A percentile compares a stretch with the other conserved stretches of the same genome.
Evolutionary conservation across 2,113 vertebrate genomes (phyloP).

Genomic region (Hymenochirus boettgeri): DNA sequence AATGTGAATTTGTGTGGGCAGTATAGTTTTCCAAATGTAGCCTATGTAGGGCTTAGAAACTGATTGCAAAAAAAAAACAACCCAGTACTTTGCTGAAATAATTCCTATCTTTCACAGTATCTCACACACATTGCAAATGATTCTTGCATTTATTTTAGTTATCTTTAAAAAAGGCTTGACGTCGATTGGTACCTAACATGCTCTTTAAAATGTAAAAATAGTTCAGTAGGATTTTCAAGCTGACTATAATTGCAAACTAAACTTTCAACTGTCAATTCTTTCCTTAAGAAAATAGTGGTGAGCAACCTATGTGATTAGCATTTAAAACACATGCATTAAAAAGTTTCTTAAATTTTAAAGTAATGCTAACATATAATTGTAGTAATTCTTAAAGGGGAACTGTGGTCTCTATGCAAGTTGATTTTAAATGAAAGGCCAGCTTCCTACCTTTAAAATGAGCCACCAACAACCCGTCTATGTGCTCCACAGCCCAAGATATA

Average conservation of each 20-base stretch:
- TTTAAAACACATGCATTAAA: conserved; percentile 6
- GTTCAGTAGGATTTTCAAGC: background rate
- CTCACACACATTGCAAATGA: background rate
- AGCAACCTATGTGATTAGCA: conserved; percentile 9
- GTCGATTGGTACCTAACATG: background rate
- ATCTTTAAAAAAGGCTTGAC: background rate
- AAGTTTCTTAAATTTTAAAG: background rate
- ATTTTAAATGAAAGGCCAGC: too few relatives aligned
- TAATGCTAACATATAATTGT: conserved; percentile 31
- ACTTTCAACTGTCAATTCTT: background rate
- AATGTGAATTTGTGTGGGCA: too few relatives aligned
- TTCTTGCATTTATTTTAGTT: background rate
- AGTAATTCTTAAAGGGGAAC: too few relatives aligned
- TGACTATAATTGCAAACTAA: conserved; percentile 4
- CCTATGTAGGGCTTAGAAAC: too few relatives aligned
- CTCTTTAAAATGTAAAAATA: conserved; percentile 5
- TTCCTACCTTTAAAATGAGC: too few relatives aligned
- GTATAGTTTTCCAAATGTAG: too few relatives aligned
- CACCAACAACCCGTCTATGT: too few relatives aligned
- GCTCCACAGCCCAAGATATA: too few relatives aligned
- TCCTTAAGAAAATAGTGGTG: background rate
- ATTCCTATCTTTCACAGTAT: too few relatives aligned
- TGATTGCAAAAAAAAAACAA: too few relatives aligned
- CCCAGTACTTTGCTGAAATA: too few relatives aligned
- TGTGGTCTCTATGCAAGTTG: too few relatives aligned